phyloP scores from a whole-genome alignment of 2,113 vertebrate genomes.

The Catagonus wagneri region DNA sequence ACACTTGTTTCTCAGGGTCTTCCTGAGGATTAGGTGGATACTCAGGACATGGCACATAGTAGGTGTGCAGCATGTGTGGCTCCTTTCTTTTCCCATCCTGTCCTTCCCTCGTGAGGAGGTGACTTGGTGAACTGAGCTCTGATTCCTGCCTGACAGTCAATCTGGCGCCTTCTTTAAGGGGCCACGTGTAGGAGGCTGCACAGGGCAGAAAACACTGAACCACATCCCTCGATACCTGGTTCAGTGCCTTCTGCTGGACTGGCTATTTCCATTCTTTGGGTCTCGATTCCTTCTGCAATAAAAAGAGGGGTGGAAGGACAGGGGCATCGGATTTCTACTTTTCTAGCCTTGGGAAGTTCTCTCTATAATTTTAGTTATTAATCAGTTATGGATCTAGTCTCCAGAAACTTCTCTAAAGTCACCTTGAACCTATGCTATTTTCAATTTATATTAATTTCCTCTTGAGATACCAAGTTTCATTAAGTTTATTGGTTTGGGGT shows the following conservation, averaged over 20 bases:
- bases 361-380: constrained; percentile 48
- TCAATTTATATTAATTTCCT: constrained; percentile 67
- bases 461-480: constrained; percentile 66
- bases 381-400: constrained; percentile 40
- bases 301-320: background rate
- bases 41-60: background rate
- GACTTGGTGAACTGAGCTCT: background rate
- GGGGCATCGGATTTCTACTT: background rate
- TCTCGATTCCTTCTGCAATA: background rate
- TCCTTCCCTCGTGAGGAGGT: background rate
- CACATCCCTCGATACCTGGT: background rate
- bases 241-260: background rate
- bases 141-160: background rate
- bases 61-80: too few relatives aligned
- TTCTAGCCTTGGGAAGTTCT: background rate
- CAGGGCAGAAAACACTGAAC: background rate
- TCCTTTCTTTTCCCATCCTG: background rate
- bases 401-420: constrained; percentile 42
- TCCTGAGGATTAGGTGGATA: background rate
- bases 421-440: constrained; percentile 55
- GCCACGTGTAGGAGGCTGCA: background rate
- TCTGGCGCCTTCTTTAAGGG: background rate
- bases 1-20: background rate
- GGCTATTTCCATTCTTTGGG: background rate
- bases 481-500: constrained; percentile 57